Percentiles rank a stretch among this genome's conserved stretches.
These are phyloP conservation scores for Petrocephalus sullivani DNA, from an alignment of 2,797 vertebrate genomes.

Conservation along the genomic window DNA sequence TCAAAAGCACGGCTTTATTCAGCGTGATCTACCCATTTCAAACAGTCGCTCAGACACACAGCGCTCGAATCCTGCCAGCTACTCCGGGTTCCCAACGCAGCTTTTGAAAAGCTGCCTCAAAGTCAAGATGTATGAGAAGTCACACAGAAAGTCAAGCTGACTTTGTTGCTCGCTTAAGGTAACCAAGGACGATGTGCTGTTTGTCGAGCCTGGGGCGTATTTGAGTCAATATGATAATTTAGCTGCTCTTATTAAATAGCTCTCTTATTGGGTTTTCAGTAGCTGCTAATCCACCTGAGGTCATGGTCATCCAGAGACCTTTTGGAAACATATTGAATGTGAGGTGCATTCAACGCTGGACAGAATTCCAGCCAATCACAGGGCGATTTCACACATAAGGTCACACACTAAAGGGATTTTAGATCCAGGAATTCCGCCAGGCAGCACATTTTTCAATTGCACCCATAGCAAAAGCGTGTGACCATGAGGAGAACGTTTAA, in stretches of 20 bases:
- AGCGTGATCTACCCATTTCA: neutral
- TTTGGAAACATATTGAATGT: neutral
- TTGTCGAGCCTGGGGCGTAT: neutral
- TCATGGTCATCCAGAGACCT: neutral
- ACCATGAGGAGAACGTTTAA: neutral
- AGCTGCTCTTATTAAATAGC: neutral
- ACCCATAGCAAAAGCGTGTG: neutral
- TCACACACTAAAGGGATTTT: neutral
- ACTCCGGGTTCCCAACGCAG: neutral
- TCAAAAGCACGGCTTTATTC: conserved; percentile 13
- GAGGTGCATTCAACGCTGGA: neutral
- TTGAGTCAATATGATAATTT: conserved; percentile 9
- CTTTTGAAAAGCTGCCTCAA: conserved; percentile 14
- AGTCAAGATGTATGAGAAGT: conserved; percentile 29
- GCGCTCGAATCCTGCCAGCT: conserved; percentile 12
- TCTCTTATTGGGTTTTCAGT: neutral
- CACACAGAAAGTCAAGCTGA: conserved; percentile 25
- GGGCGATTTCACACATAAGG: conserved; percentile 4
- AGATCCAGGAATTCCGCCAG: neutral
- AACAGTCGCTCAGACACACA: conserved; percentile 19
- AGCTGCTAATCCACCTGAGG: neutral
- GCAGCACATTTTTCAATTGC: neutral
- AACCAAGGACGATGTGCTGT: neutral
- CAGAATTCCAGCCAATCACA: neutral
- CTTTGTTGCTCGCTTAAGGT: conserved; percentile 23